Percentiles rank a stretch among this genome's conserved stretches.
Conservation (phyloP, 2,888 invertebrate species). For the Drosophila nr. fundita region DNA sequence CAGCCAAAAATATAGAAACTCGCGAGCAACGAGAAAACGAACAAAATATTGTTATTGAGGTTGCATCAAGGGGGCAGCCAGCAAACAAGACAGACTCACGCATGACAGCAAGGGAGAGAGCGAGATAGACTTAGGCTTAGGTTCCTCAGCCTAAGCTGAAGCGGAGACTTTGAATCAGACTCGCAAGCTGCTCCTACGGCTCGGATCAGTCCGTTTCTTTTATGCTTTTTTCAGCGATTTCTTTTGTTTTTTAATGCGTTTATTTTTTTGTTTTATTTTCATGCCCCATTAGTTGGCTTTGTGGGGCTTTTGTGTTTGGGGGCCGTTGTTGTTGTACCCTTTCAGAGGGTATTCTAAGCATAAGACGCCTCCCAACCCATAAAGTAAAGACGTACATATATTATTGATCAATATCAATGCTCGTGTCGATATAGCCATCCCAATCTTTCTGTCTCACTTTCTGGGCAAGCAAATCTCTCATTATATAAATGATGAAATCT, state of each 20-base stretch:
- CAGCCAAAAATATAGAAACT: constrained; percentile 52
- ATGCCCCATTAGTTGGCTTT: constrained; percentile 58
- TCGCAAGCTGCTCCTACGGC: constrained; percentile 14
- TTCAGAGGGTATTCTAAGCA: neutral
- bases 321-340: constrained; percentile 5
- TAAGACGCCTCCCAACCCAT: neutral
- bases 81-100: constrained; percentile 26
- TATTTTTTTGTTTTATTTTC: constrained; percentile 36
- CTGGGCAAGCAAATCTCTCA: neutral
- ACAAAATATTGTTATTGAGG: constrained; percentile 69
- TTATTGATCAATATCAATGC: neutral
- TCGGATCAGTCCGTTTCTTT: constrained; percentile 10
- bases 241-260: constrained; percentile 13
- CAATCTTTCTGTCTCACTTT: neutral
- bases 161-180: constrained; percentile 4
- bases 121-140: constrained; percentile 7
- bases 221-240: constrained; percentile 4
- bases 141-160: constrained; percentile 15
- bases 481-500: neutral
- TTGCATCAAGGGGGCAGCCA: constrained; percentile 52
- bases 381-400: neutral
- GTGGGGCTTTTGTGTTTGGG: constrained; percentile 45
- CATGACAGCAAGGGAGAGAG: neutral
- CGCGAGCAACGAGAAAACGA: constrained; percentile 49
- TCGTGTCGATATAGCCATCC: neutral